Evolutionary conservation across 2,113 vertebrate species (phyloP).

Genomic region (Terrapene triunguis): DNA sequence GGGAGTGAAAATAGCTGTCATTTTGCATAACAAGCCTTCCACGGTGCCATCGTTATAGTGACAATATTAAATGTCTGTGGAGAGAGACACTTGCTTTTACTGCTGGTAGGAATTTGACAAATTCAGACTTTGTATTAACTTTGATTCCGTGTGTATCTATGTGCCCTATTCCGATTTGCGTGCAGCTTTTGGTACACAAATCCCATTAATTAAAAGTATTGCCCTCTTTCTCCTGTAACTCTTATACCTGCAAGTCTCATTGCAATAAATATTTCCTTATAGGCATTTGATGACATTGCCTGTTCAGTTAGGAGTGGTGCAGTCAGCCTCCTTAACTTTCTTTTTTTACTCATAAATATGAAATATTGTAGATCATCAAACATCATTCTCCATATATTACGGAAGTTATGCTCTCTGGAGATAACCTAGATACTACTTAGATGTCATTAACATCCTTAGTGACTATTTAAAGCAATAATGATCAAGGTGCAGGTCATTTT

Average conservation of each 20-base stretch:
- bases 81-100: neutral
- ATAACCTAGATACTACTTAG: neutral
- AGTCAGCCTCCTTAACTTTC: neutral
- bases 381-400: neutral
- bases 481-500: neutral
- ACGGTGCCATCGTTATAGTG: neutral
- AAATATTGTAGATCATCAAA: neutral
- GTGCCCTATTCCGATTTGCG: neutral
- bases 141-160: neutral
- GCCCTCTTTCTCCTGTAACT: neutral
- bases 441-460: slow-evolving; percentile 17
- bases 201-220: neutral
- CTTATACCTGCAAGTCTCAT: neutral
- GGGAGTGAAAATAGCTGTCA: slow-evolving; percentile 35
- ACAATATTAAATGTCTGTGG: slow-evolving; percentile 33
- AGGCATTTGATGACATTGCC: neutral
- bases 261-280: slow-evolving; percentile 9
- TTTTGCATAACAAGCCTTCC: slow-evolving; percentile 13
- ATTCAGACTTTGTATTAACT: neutral
- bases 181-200: neutral
- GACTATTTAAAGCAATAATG: slow-evolving; percentile 17
- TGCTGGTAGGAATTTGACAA: neutral
- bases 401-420: neutral
- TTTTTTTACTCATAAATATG: slow-evolving; percentile 25
- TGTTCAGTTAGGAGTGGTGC: neutral